phyloP scores from a whole-genome alignment of 1,140 invertebrate genomes.

The Cryptotermes secundus region DNA sequence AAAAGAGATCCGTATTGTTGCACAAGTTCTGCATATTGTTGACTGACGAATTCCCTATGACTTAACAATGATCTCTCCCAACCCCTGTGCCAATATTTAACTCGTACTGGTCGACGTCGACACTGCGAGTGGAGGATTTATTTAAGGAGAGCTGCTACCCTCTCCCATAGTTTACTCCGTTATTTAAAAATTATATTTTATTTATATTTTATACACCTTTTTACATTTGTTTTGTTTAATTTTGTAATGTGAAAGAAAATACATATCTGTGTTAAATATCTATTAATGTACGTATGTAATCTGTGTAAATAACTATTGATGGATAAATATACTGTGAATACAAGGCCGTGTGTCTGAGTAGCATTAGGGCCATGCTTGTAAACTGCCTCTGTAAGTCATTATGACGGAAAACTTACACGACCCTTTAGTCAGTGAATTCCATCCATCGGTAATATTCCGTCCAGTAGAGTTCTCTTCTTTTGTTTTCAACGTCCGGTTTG shows the following conservation, averaged over 20 bases:
- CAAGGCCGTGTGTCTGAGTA: background rate
- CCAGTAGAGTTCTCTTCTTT: background rate
- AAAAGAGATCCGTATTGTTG: too few species aligned
- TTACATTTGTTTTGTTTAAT: background rate
- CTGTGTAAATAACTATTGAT: background rate
- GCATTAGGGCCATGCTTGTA: too few species aligned
- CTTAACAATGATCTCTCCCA: too few species aligned
- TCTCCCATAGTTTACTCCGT: background rate
- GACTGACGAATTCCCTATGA: too few species aligned
- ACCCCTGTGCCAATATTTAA: too few species aligned
- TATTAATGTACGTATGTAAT: background rate
- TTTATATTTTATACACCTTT: background rate
- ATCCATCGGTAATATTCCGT: background rate
- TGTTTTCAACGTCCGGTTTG: background rate
- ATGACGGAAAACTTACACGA: background rate
- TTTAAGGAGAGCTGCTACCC: too few species aligned
- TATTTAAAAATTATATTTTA: background rate
- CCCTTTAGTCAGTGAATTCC: background rate
- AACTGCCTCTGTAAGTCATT: too few species aligned
- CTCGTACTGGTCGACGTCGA: too few species aligned
- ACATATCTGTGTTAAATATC: background rate
- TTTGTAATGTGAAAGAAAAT: background rate
- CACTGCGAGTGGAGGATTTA: too few species aligned
- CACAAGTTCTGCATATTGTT: too few species aligned
- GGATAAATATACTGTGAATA: background rate